A percentile compares a stretch with the other conserved stretches of the same genome.
These are phyloP conservation scores for Prionailurus bengalensis DNA, from an alignment of 2,113 vertebrate species.

Conservation along the genomic window DNA sequence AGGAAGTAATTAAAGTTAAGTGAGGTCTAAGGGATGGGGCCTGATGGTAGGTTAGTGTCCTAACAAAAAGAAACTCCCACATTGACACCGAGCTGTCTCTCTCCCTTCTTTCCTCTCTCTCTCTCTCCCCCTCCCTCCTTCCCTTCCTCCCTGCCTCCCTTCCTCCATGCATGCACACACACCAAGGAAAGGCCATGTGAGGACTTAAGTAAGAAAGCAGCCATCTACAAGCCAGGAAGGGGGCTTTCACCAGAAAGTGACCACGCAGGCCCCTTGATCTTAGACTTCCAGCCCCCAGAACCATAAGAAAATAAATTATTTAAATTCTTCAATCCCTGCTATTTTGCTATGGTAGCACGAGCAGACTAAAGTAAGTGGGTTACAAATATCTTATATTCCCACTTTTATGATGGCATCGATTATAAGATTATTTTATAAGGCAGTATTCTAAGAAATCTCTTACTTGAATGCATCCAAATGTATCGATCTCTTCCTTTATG, in stretches of 20 bases:
- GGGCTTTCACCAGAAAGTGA: neutral
- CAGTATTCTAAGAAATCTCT: neutral
- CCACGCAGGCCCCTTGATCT: neutral
- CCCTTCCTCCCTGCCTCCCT: accelerated
- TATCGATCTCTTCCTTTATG: too few relatives aligned
- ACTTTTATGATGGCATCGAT: neutral
- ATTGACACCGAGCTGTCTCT: neutral
- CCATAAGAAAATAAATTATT: neutral
- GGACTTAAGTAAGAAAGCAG: too few relatives aligned
- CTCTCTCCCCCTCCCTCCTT: neutral
- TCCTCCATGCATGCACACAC: neutral
- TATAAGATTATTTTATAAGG: neutral
- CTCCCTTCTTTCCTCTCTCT: neutral
- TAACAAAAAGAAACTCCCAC: neutral
- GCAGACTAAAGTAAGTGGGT: accelerated
- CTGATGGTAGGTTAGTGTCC: neutral
- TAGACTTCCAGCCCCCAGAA: neutral
- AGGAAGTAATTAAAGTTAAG: neutral
- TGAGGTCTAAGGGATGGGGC: neutral
- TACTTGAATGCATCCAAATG: neutral
- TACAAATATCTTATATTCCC: too few relatives aligned
- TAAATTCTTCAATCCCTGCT: neutral
- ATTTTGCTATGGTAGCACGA: too few relatives aligned
- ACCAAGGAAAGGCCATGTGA: neutral
- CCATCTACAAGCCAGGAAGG: neutral